A percentile compares a stretch with the other conserved stretches of the same genome.
phyloP scores from a whole-genome alignment of 1,140 invertebrate species.

The Cardiocondyla obscurior region DNA sequence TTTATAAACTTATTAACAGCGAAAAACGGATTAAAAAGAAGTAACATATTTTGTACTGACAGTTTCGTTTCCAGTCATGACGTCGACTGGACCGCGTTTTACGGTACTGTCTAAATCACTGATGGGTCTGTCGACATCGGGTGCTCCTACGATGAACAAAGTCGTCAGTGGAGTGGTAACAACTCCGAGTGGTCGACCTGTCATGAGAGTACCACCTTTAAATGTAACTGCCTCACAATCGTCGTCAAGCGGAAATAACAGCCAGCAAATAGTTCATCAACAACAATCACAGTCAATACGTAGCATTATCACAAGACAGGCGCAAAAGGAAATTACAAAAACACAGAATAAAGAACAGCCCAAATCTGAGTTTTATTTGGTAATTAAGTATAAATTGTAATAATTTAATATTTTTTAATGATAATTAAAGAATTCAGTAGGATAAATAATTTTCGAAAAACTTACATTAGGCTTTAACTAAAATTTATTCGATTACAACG shows the following conservation, averaged over 20 bases:
- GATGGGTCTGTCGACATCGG: slow-evolving; percentile 76
- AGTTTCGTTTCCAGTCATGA: slow-evolving; percentile 83
- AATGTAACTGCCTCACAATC: slow-evolving; percentile 78
- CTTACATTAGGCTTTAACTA: neutral
- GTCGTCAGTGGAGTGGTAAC: slow-evolving; percentile 78
- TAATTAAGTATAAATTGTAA: slow-evolving; percentile 67
- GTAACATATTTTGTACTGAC: slow-evolving; percentile 56
- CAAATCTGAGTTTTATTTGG: slow-evolving; percentile 83
- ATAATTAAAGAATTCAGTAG: neutral
- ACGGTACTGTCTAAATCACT: slow-evolving; percentile 85
- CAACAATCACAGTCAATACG: slow-evolving; percentile 69
- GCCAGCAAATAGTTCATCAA: slow-evolving; percentile 44
- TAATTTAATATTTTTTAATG: neutral
- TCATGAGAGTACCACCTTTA: slow-evolving; percentile 83
- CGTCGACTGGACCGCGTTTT: slow-evolving; percentile 84
- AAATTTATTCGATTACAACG: neutral
- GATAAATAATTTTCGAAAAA: neutral
- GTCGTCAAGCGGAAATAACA: slow-evolving; percentile 58
- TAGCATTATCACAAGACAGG: slow-evolving; percentile 72
- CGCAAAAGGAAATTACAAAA: slow-evolving; percentile 77
- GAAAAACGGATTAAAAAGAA: slow-evolving; percentile 20
- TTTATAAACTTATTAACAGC: slow-evolving; percentile 5
- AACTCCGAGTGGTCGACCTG: slow-evolving; percentile 77
- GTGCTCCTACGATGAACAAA: slow-evolving; percentile 73
- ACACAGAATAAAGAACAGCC: slow-evolving; percentile 77